Percentiles rank a stretch among this genome's conserved stretches.
Evolutionary conservation across 2,888 invertebrate species (phyloP).

Genomic region (Leptothorax acervorum): DNA sequence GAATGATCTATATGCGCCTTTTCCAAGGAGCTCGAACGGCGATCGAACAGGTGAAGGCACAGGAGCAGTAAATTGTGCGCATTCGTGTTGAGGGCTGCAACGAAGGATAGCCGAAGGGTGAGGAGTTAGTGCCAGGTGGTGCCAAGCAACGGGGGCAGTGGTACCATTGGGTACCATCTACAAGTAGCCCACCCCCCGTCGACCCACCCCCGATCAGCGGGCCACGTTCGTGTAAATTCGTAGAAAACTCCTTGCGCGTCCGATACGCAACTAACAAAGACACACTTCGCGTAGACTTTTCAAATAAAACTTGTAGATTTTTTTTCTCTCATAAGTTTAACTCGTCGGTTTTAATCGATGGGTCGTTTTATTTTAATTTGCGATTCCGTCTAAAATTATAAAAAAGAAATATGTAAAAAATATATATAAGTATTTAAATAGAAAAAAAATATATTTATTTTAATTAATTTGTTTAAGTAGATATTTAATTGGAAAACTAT

Average conservation of each 20-base stretch:
- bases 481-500: not conserved
- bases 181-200: conserved; percentile 75
- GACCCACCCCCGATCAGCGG: conserved; percentile 6
- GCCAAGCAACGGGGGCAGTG: conserved; percentile 76
- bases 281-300: not conserved
- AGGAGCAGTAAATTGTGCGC: conserved; percentile 68
- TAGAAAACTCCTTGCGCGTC: conserved; percentile 25
- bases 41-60: conserved; percentile 73
- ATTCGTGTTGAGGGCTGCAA: conserved; percentile 69
- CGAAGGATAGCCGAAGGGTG: conserved; percentile 46
- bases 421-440: not conserved
- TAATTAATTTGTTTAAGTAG: not conserved
- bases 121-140: conserved; percentile 57
- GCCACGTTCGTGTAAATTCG: conserved; percentile 40
- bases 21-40: conserved; percentile 57
- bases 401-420: not conserved
- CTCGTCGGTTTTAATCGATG: not conserved
- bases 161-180: conserved; percentile 82
- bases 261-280: conserved; percentile 36
- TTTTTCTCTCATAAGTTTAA: not conserved
- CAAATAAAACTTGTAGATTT: not conserved
- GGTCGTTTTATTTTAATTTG: not conserved
- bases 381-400: not conserved
- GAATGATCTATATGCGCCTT: conserved; percentile 54
- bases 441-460: not conserved